Conservation (phyloP, 2,113 vertebrate genomes). For the Danionella cerebrum region DNA sequence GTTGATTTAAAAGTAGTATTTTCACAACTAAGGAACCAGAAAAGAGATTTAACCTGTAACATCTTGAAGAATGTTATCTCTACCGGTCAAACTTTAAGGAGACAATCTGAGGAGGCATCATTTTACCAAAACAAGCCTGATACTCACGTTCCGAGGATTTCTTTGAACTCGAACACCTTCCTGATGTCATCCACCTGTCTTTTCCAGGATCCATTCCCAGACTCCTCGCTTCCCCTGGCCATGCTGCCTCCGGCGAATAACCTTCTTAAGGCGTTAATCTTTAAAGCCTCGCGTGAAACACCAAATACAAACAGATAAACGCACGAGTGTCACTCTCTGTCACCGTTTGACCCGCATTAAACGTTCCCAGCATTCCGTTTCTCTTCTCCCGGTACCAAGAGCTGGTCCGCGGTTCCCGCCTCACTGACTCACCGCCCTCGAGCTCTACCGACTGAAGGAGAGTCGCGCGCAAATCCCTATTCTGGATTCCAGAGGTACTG, state of each 20-base stretch:
- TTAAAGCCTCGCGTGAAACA: neutral
- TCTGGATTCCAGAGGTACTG: neutral
- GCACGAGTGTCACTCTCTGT: neutral
- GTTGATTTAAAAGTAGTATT: too few species aligned
- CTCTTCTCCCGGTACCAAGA: neutral
- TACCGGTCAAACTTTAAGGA: conserved; percentile 1
- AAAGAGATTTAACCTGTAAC: too few species aligned
- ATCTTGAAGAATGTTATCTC: neutral
- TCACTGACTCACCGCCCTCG: conserved; percentile 2
- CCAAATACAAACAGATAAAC: neutral
- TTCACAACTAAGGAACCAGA: too few species aligned
- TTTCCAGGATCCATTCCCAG: conserved; percentile 79
- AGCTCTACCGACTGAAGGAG: neutral
- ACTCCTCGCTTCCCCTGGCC: conserved; percentile 89
- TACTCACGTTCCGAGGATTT: conserved; percentile 97
- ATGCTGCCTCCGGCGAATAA: conserved; percentile 59
- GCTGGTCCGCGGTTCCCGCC: neutral
- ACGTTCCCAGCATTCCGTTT: neutral
- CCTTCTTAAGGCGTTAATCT: neutral
- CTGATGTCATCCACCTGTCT: conserved; percentile 92
- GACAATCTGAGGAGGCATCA: neutral
- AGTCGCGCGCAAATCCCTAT: neutral
- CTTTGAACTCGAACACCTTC: conserved; percentile 92
- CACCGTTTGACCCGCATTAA: neutral
- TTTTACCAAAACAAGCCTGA: neutral